Base-by-base conservation (phyloP, 2,113 vertebrate genomes). In the Trochalopteron elliotii region DNA sequence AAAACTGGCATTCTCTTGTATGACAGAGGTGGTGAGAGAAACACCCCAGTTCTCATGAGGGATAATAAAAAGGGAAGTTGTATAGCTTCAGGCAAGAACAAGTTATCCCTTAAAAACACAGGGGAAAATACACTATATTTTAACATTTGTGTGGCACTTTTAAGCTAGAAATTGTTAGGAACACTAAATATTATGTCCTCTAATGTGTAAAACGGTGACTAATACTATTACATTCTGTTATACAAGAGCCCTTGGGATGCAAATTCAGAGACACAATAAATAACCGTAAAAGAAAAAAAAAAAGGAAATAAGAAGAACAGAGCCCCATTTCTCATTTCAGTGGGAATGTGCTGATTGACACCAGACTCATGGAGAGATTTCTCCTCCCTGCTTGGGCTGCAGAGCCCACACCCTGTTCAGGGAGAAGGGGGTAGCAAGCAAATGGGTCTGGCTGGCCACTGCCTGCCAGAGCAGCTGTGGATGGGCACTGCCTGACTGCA, bases 121-220 rank as follows among this genome's bases (percentile, higher is more conserved):
- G 31, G n/a, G 40, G 7, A 82, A 81, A 86, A 80, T 57, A 40
- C 30, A 31, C 27, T 67, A 3, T 86, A 52, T 95, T 94, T 77
- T 93, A 93, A 80, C 90, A 39, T 91, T 80, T 91, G n/a, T 59
- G 47, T 91, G 82, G 55, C 75, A 88, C 67, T 94, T 94, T 68
- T 74, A 95, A 90, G 84, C 45, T 85, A 50, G 63, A 85, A 90
- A 94, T 93, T 91, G 59, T 80, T 94, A 39, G 25, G 61, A 93
- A 39, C 9, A 15, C 90, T 96, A 96, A 96, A 91, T 97, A 93
- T 96, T 96, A 70, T 91, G 91, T 94, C 95, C 90, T 83, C 85
- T 96, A 91, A 96, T 70, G 67, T 80, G 91, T 72, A 90, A 83
- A 93, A 90, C 0, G 6, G 59, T 97, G 94, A 96, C 91, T 95